Base-by-base conservation (phyloP, 2,797 vertebrate species). In the Pangasius larnaudii region DNA sequence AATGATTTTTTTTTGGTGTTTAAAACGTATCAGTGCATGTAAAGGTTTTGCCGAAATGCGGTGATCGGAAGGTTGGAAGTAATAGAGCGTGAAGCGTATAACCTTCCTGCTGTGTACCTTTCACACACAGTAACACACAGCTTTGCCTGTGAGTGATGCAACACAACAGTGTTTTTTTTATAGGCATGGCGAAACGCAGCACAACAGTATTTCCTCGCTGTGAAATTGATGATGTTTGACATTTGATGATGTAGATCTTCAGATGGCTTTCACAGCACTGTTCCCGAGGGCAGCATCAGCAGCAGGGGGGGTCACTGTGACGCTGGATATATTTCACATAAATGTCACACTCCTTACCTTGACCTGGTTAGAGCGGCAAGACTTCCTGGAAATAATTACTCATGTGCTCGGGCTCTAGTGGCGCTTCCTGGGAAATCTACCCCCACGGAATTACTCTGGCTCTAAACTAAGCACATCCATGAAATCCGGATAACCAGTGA, bases 341-440 rank as follows among this genome's bases (percentile, higher is more conserved):
- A 85, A 85, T 72, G 83, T 85, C 83, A 58, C 67, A 16, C 51
- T 22, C 30, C 83, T 72, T 39, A 39, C 63, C 51, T 56, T 56
- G 67, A 86, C 79, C 81, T 83, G 56, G 92, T 88, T 89, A 36
- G 56, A 39, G 58, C 5, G 22, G 33, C 56, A 24, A 10, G 79
- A 59, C 58, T 81, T 81, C 49, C 16, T 78, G 74, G 27, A 53
- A 78, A 78, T 30, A 53, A 78, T 53, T 18, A 53, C 49, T 75
- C 24, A 13, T n/a, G 39, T 27, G 42, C 24, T 49, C 39, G 5
- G 22, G 39, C 39, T 30, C 27, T 27, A 19, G 74, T 0, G 24
- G 72, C 5, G 24, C 39, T 46, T 74, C 22, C 39, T 74, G 71
- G 39, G 72, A 75, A 75, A 75, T 75, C 72, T 27, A 49, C 42